Evolutionary conservation across 2,797 vertebrate genomes (phyloP).

Genomic region (Enteromius treurensis): DNA sequence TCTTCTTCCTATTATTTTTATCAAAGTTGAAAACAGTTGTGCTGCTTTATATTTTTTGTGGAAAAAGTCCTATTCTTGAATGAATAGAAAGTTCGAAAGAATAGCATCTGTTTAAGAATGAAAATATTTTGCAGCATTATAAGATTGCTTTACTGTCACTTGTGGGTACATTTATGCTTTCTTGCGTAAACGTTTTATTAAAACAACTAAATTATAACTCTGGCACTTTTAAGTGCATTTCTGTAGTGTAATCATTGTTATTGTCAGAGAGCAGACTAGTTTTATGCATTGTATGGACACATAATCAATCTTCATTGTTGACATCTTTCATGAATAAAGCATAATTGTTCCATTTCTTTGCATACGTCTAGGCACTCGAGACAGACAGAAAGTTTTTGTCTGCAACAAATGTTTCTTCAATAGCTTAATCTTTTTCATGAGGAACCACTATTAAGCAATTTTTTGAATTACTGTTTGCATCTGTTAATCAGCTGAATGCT

Average conservation of each 20-base stretch:
- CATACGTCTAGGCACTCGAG: neutral
- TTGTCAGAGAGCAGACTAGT: neutral
- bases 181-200: neutral
- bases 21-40: neutral
- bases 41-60: neutral
- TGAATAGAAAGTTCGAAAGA: neutral
- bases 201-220: neutral
- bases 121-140: neutral
- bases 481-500: neutral
- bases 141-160: neutral
- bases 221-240: neutral
- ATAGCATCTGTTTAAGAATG: neutral
- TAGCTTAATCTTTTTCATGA: neutral
- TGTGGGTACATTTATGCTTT: neutral
- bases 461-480: conserved; percentile 1
- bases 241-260: neutral
- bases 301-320: neutral
- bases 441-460: neutral
- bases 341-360: neutral
- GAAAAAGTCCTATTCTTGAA: neutral
- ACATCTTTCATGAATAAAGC: neutral
- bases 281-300: neutral
- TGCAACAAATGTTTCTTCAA: neutral
- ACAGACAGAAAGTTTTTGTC: neutral
- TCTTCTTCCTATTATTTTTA: neutral